phyloP scores from a whole-genome alignment of 2,888 invertebrate species.

The Girardia tigrina region DNA sequence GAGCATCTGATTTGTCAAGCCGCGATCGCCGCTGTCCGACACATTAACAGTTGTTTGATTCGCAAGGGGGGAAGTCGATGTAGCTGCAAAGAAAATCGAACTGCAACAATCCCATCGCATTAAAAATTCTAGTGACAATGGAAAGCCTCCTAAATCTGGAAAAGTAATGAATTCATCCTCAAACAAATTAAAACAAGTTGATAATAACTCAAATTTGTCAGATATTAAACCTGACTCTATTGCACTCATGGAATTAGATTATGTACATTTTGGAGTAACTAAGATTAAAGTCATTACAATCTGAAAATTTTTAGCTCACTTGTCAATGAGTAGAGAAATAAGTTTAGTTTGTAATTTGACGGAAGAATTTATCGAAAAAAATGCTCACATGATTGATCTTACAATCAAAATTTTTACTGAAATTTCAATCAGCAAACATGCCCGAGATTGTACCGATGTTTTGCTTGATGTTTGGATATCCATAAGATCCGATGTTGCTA shows the following conservation, averaged over 20 bases:
- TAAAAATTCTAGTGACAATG: slow-evolving; percentile 2
- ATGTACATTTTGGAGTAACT: not conserved
- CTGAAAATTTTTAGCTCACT: not conserved
- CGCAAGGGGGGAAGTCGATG: too few relatives aligned
- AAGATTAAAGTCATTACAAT: not conserved
- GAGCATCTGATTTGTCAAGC: too few relatives aligned
- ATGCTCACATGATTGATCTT: not conserved
- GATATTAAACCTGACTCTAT: not conserved
- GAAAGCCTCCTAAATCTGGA: not conserved
- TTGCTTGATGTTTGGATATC: not conserved
- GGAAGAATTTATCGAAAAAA: not conserved
- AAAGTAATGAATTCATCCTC: not conserved
- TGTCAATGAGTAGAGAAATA: not conserved
- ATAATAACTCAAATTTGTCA: not conserved
- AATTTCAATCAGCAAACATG: not conserved
- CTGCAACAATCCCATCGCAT: not conserved
- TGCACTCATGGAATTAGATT: not conserved
- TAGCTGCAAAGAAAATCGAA: not conserved
- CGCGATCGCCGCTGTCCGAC: too few relatives aligned
- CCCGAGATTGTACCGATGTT: not conserved
- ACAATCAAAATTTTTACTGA: slow-evolving; percentile 4
- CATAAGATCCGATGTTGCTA: not conserved
- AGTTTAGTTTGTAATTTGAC: slow-evolving; percentile 5
- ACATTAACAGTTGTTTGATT: too few relatives aligned
- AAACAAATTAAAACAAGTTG: not conserved